These are phyloP conservation scores for Adrianichthys oophorus DNA, from an alignment of 2,797 vertebrate species.

Conservation along the genomic window DNA sequence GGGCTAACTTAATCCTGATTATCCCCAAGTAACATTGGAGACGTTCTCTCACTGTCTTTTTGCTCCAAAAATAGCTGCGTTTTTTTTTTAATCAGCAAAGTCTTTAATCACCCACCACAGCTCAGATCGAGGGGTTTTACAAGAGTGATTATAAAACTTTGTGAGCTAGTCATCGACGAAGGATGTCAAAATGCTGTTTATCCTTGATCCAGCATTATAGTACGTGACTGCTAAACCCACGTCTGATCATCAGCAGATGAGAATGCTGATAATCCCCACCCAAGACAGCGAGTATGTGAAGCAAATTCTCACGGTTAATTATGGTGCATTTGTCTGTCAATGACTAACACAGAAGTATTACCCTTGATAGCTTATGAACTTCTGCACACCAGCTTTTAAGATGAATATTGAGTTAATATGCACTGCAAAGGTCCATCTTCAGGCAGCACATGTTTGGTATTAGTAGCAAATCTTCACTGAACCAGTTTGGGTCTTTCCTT, in stretches of 20 bases:
- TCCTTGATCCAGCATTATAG: conserved; percentile 26
- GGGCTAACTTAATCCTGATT: conserved; percentile 57
- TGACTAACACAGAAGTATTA: background rate
- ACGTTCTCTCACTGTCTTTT: conserved; percentile 14
- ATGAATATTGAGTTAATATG: too few relatives aligned
- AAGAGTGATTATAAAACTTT: conserved; percentile 57
- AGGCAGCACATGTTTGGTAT: too few relatives aligned
- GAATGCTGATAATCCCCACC: conserved; percentile 12
- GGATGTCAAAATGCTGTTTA: conserved; percentile 44
- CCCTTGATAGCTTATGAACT: too few relatives aligned
- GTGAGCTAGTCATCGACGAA: conserved; percentile 27
- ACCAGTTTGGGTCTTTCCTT: too few relatives aligned
- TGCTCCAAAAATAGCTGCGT: conserved; percentile 51
- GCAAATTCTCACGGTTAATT: background rate
- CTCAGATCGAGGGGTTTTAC: conserved; percentile 55
- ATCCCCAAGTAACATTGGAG: conserved; percentile 35
- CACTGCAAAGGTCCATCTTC: too few relatives aligned
- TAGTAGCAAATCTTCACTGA: too few relatives aligned
- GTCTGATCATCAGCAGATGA: conserved; percentile 24
- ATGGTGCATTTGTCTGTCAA: background rate
- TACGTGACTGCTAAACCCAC: conserved; percentile 11
- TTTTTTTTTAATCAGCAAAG: conserved; percentile 28
- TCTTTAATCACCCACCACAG: conserved; percentile 60
- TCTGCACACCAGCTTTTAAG: too few relatives aligned
- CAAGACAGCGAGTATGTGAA: conserved; percentile 2